phyloP scores from a whole-genome alignment of 2,888 invertebrate species.

The Eristalis pertinax region DNA sequence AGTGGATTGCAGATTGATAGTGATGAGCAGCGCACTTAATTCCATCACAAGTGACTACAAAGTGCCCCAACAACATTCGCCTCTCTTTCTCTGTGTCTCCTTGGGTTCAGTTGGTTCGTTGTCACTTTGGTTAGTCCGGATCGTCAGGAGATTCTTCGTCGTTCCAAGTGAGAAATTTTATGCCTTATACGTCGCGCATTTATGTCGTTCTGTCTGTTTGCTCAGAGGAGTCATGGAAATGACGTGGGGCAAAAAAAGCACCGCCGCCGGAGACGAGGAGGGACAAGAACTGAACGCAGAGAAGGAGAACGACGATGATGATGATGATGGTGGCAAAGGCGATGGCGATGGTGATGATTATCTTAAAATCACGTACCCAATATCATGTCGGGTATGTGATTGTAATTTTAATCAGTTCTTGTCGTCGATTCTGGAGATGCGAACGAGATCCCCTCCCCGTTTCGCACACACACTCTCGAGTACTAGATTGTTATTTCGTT shows the following conservation, averaged over 20 bases:
- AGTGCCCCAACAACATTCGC: constrained; percentile 67
- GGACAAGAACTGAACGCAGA: constrained; percentile 6
- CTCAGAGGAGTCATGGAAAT: constrained; percentile 29
- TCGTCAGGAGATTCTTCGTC: constrained; percentile 3
- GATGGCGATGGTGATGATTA: constrained; percentile 65
- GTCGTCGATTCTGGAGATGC: constrained; percentile 54
- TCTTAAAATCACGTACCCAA: constrained; percentile 72
- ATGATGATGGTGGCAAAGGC: constrained; percentile 29
- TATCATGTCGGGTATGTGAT: constrained; percentile 72
- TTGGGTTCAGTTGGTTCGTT: background rate
- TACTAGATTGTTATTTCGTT: constrained; percentile 61
- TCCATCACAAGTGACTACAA: constrained; percentile 66
- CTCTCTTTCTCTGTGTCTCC: background rate
- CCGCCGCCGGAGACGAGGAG: background rate
- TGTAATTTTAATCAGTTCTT: constrained; percentile 72
- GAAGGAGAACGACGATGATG: background rate
- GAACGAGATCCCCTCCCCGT: background rate
- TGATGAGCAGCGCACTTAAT: constrained; percentile 71
- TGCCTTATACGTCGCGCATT: constrained; percentile 72
- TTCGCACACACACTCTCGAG: background rate
- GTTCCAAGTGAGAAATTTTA: constrained; percentile 70
- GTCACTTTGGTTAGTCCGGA: background rate
- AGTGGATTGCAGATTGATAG: constrained; percentile 71
- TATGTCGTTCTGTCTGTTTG: constrained; percentile 67
- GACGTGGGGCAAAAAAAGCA: background rate